Conservation (phyloP, 2,113 vertebrate species). For the Clarias gariepinus region DNA sequence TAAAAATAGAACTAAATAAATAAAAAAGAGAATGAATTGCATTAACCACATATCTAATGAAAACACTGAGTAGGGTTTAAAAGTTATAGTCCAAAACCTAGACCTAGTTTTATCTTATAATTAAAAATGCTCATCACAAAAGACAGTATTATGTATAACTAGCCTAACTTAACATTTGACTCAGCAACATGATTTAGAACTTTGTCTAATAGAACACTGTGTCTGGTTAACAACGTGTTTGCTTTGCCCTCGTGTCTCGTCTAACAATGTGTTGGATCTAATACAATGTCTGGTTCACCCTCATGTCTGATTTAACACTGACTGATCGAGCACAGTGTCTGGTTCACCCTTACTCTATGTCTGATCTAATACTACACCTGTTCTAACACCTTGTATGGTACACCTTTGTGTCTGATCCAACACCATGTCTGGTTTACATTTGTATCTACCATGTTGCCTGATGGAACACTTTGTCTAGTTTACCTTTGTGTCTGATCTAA, state of each 20-base stretch:
- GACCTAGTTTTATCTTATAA: no score
- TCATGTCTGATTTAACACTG: background rate
- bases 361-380: background rate
- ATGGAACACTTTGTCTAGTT: background rate
- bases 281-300: background rate
- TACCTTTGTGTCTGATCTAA: background rate
- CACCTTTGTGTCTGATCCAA: no score
- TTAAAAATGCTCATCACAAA: no score
- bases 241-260: background rate
- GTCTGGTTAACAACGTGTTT: background rate
- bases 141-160: background rate
- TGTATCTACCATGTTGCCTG: background rate
- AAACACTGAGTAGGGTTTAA: background rate
- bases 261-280: background rate
- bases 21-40: background rate
- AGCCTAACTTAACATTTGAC: background rate
- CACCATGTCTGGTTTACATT: no score
- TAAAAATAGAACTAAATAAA: background rate
- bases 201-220: background rate
- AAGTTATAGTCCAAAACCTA: background rate
- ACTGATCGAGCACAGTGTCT: background rate
- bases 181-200: background rate
- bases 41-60: background rate
- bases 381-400: no score
- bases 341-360: background rate